Percentiles rank a stretch among this genome's conserved stretches.
These are phyloP conservation scores for Plebejus melissa DNA, from an alignment of 2,888 invertebrate species.

Conservation along the genomic window DNA sequence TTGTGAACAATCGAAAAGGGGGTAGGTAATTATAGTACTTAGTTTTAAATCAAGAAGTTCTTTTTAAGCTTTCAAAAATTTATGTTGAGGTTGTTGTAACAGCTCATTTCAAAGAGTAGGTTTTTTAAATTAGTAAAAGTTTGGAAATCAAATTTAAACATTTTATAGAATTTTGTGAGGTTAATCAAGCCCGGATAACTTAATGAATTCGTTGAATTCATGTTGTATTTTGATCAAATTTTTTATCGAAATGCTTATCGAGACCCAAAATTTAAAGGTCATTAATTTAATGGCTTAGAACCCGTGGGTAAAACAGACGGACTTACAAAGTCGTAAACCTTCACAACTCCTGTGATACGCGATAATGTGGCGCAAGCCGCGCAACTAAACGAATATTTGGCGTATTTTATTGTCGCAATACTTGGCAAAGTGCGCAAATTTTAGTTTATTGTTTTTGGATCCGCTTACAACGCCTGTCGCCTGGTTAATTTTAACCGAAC, in stretches of 20 bases:
- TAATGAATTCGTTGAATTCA: background rate
- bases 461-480: constrained; percentile 35
- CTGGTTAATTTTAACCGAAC: constrained; percentile 40
- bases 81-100: too few relatives aligned
- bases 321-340: constrained; percentile 2
- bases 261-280: background rate
- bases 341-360: background rate
- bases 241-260: constrained; percentile 1
- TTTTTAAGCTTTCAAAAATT: too few relatives aligned
- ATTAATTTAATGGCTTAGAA: constrained; percentile 7
- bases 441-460: constrained; percentile 32
- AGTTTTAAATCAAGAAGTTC: too few relatives aligned
- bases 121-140: too few relatives aligned
- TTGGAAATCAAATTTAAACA: too few relatives aligned
- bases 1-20: background rate
- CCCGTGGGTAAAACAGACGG: background rate
- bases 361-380: background rate
- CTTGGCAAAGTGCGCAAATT: constrained; percentile 29
- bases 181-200: too few relatives aligned
- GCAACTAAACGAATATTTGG: background rate
- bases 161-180: too few relatives aligned
- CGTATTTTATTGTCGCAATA: constrained; percentile 24
- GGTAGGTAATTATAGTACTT: too few relatives aligned
- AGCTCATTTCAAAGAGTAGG: too few relatives aligned
- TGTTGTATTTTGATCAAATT: background rate